Conservation (phyloP, 2,888 invertebrate species). For the Kryphioiulus occultus region DNA sequence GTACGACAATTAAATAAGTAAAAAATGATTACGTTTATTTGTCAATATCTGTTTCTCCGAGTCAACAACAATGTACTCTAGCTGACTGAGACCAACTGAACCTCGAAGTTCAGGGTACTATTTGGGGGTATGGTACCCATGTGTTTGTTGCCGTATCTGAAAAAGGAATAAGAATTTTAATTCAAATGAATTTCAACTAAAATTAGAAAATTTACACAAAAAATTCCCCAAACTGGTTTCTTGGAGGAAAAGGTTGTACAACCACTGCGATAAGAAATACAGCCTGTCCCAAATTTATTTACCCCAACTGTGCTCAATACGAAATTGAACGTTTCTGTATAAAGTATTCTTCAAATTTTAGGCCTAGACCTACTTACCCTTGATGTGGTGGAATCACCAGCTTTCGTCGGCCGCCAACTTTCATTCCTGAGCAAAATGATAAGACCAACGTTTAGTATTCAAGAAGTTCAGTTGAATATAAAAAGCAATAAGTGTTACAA, state of each 20-base stretch:
- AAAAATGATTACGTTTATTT: neutral
- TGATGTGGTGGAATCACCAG: conserved; percentile 83
- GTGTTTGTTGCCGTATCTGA: conserved; percentile 62
- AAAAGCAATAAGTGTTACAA: neutral
- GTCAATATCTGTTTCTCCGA: neutral
- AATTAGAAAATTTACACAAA: no score
- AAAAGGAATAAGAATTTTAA: conserved; percentile 45
- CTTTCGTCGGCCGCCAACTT: conserved; percentile 88
- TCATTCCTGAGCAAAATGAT: conserved; percentile 72
- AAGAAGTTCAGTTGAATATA: neutral
- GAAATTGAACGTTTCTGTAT: no score
- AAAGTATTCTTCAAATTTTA: no score
- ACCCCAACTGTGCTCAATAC: no score
- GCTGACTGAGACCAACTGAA: conserved; percentile 83
- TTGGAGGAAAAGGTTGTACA: no score
- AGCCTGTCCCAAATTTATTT: no score
- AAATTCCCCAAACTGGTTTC: no score
- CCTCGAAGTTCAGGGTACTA: conserved; percentile 85
- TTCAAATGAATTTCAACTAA: neutral
- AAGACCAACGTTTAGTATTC: neutral
- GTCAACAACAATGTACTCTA: conserved; percentile 62
- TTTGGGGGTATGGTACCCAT: conserved; percentile 89
- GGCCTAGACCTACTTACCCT: conserved; percentile 75
- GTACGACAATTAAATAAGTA: neutral
- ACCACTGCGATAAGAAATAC: no score